These are phyloP conservation scores for Zhengitettix transpicula DNA, from an alignment of 2,888 invertebrate species.

Conservation along the genomic window DNA sequence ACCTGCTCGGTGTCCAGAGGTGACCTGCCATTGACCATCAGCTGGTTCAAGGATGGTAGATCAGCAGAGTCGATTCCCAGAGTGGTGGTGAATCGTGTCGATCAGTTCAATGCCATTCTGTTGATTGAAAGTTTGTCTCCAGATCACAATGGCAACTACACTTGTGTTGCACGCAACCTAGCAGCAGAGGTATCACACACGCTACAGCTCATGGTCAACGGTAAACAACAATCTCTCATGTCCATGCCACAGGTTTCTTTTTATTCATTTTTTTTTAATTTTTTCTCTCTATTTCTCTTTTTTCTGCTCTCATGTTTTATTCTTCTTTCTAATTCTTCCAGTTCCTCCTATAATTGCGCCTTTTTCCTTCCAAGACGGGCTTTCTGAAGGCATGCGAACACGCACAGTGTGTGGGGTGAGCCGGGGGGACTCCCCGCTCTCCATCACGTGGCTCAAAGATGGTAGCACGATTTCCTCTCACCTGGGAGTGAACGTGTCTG, in stretches of 20 bases:
- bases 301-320: conserved; percentile 35
- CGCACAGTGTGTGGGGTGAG: conserved; percentile 66
- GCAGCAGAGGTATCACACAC: conserved; percentile 58
- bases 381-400: conserved; percentile 66
- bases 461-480: conserved; percentile 48
- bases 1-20: conserved; percentile 62
- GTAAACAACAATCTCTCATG: conserved; percentile 35
- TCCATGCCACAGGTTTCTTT: conserved; percentile 19
- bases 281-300: conserved; percentile 22
- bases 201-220: conserved; percentile 58
- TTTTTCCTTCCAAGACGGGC: conserved; percentile 68
- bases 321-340: conserved; percentile 28
- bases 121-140: conserved; percentile 58
- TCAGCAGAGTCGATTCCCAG: conserved; percentile 43
- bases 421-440: conserved; percentile 63
- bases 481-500: conserved; percentile 49
- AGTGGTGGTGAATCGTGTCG: conserved; percentile 53
- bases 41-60: conserved; percentile 60
- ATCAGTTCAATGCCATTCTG: conserved; percentile 60
- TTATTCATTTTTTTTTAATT: conserved; percentile 21
- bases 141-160: conserved; percentile 63
- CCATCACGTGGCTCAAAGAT: conserved; percentile 70
- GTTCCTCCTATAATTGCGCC: conserved; percentile 75
- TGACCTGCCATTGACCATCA: conserved; percentile 55
- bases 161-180: conserved; percentile 53